Percentiles rank a stretch among this genome's conserved stretches.
These are phyloP conservation scores for Rhopilema esculentum DNA, from an alignment of 30 jellyfish, hydroid and myxozoan genomes.

Conservation along the genomic window DNA sequence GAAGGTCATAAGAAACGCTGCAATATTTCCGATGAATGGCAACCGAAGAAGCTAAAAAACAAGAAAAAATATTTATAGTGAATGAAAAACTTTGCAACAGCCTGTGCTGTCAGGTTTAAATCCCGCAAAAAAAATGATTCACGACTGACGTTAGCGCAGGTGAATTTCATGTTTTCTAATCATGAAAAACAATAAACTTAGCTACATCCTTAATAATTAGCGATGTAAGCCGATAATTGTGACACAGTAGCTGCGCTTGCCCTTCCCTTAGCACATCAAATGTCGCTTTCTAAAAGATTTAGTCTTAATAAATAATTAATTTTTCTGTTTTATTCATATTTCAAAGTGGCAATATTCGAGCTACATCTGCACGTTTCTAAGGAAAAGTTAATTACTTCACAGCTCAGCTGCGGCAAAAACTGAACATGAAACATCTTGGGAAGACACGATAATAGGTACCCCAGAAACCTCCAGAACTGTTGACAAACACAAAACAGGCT, in stretches of 20 bases:
- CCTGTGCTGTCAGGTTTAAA: background rate
- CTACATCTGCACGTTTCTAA: background rate
- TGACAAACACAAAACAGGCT: no score
- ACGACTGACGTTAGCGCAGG: background rate
- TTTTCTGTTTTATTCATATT: background rate
- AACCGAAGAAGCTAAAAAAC: constrained; percentile 43
- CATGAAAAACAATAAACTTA: background rate
- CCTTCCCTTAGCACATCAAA: background rate
- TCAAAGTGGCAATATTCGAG: background rate
- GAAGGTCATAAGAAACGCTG: constrained; percentile 60
- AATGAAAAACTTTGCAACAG: background rate
- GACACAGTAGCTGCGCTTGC: background rate
- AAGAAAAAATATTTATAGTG: background rate
- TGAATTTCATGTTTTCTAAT: background rate
- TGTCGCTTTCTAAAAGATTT: background rate
- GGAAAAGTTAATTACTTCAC: background rate
- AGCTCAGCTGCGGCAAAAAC: background rate
- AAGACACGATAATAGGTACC: no score
- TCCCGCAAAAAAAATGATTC: no score
- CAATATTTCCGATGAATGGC: constrained; percentile 58
- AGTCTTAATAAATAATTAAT: no score
- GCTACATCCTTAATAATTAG: background rate
- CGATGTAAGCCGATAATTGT: background rate
- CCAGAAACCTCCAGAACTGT: no score
- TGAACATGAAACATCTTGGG: no score